Evolutionary conservation across 2,797 vertebrate genomes (phyloP).

Genomic region (Lophura swinhoii): DNA sequence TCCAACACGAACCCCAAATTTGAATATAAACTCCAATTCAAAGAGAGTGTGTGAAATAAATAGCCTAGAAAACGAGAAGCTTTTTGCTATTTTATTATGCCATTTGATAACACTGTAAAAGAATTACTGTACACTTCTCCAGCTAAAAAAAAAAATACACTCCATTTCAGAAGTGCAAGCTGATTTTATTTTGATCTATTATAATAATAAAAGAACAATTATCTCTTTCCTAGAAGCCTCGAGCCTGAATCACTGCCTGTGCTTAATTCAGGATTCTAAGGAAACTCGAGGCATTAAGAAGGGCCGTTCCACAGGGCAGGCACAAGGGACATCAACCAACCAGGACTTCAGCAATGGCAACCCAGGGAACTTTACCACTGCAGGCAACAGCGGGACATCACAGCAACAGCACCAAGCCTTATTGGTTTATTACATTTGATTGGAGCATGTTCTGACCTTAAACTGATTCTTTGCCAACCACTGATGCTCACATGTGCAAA

Average conservation of each 20-base stretch:
- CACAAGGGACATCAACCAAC: neutral
- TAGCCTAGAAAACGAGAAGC: constrained; percentile 53
- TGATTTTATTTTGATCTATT: constrained; percentile 53
- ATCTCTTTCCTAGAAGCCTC: neutral
- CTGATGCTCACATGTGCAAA: neutral
- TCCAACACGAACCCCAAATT: constrained; percentile 42
- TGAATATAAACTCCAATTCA: constrained; percentile 48
- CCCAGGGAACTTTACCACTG: neutral
- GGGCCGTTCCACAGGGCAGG: neutral
- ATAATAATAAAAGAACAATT: constrained; percentile 54
- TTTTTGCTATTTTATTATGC: constrained; percentile 60
- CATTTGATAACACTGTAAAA: constrained; percentile 63
- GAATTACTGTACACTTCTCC: constrained; percentile 34
- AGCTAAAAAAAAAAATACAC: constrained; percentile 39
- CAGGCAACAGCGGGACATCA: neutral
- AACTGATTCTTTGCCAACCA: neutral
- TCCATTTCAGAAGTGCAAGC: constrained; percentile 22
- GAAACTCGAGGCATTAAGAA: neutral
- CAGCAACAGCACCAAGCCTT: neutral
- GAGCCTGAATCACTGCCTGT: neutral
- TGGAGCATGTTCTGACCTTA: neutral
- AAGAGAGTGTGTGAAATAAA: constrained; percentile 58
- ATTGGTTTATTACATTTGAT: neutral
- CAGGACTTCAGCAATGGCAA: neutral
- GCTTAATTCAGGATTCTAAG: neutral